Percentiles rank a stretch among this genome's conserved stretches.
phyloP scores from a whole-genome alignment of 2,797 vertebrate genomes.

The Cetoscarus ocellatus region DNA sequence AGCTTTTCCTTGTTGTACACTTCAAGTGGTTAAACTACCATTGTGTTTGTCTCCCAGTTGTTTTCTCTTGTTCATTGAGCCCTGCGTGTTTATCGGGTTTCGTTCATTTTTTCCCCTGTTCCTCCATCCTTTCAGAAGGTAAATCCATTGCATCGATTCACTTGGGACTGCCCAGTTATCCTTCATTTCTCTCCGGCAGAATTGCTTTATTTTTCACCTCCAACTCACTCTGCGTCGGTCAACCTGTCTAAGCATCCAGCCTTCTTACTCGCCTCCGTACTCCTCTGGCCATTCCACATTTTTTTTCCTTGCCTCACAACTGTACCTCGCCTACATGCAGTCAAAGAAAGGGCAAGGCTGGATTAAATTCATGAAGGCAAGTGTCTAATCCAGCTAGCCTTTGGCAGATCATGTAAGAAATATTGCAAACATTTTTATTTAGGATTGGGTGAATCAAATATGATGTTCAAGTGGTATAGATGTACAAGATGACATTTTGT shows the following conservation, averaged over 20 bases:
- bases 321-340: conserved; percentile 11
- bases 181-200: conserved; percentile 75
- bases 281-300: conserved; percentile 12
- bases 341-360: conserved; percentile 13
- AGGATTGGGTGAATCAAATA: too few relatives aligned
- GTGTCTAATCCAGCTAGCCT: neutral
- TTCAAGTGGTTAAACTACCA: neutral
- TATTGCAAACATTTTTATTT: too few relatives aligned
- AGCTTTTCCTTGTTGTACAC: conserved; percentile 10
- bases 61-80: conserved; percentile 57
- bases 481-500: neutral
- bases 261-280: conserved; percentile 25
- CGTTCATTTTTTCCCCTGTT: conserved; percentile 42
- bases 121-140: conserved; percentile 64
- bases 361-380: conserved; percentile 1
- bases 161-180: conserved; percentile 72
- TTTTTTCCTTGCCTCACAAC: neutral
- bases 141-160: conserved; percentile 83
- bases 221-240: conserved; percentile 71
- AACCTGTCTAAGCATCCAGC: conserved; percentile 56
- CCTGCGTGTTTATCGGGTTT: conserved; percentile 57
- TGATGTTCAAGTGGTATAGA: too few relatives aligned
- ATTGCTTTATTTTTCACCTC: conserved; percentile 82
- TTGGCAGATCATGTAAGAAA: too few relatives aligned
- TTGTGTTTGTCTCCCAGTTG: conserved; percentile 35